These are phyloP conservation scores for Ophion ellenae DNA, from an alignment of 2,888 invertebrate genomes.

Conservation along the genomic window DNA sequence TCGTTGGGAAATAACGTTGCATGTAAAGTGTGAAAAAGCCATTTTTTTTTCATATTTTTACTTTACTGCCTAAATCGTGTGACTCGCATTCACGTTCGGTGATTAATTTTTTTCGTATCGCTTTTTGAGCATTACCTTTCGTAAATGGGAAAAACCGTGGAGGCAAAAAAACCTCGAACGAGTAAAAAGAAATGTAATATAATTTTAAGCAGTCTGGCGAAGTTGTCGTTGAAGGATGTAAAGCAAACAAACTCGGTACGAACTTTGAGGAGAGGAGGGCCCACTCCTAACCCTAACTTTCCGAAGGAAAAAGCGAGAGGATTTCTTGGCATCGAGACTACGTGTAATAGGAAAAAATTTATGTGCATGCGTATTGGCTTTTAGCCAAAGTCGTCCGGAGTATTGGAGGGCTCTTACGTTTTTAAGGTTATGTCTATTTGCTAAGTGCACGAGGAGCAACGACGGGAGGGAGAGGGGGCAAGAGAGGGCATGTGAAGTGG, in stretches of 20 bases:
- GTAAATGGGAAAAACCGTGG: neutral
- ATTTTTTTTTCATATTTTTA: too few species aligned
- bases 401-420: conserved; percentile 30
- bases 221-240: neutral
- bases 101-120: neutral
- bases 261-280: neutral
- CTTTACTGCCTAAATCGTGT: too few species aligned
- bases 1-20: neutral
- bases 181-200: neutral
- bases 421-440: conserved; percentile 37
- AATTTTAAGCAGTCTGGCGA: neutral
- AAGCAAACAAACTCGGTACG: neutral
- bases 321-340: conserved; percentile 34
- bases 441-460: conserved; percentile 32
- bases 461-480: neutral
- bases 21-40: too few species aligned
- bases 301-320: conserved; percentile 7
- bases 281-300: neutral
- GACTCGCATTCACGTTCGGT: too few species aligned
- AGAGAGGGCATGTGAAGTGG: neutral
- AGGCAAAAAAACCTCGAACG: neutral
- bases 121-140: neutral
- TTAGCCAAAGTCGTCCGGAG: conserved; percentile 33
- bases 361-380: conserved; percentile 34
- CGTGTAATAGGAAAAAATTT: conserved; percentile 39